phyloP scores from a whole-genome alignment of 64 coral and sea anemone species.

The Montipora cactus region DNA sequence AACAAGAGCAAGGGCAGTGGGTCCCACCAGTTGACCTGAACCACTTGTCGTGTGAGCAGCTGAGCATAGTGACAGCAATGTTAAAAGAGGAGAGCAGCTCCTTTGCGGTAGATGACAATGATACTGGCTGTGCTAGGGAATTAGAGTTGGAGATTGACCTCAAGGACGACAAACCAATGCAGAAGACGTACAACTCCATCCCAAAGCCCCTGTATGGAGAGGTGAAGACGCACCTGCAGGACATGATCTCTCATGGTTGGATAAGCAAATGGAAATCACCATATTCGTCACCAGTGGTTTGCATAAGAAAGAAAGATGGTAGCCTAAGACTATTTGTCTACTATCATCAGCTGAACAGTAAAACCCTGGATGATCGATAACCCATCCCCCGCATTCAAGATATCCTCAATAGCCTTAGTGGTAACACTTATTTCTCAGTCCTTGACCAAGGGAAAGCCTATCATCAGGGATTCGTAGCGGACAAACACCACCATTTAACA shows the following conservation, averaged over 20 bases:
- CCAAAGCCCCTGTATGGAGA: background rate
- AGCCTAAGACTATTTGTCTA: background rate
- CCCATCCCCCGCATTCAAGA: background rate
- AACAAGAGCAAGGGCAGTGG: background rate
- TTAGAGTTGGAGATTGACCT: background rate
- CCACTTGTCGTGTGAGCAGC: background rate
- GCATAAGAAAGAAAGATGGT: background rate
- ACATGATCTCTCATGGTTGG: background rate
- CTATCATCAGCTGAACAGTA: background rate
- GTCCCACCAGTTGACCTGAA: background rate
- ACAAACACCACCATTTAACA: slow-evolving; percentile 1
- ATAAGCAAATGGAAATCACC: slow-evolving; percentile 12
- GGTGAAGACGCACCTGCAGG: background rate
- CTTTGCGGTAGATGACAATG: background rate
- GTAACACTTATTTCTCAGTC: background rate
- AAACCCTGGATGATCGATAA: background rate
- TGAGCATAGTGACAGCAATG: background rate
- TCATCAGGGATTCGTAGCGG: slow-evolving; percentile 18
- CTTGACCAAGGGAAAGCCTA: slow-evolving; percentile 7
- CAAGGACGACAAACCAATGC: background rate
- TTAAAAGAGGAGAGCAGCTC: background rate
- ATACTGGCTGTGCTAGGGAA: background rate
- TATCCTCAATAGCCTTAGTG: background rate
- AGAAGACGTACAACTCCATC: background rate
- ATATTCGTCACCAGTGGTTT: slow-evolving; percentile 2